Conservation (phyloP, 2,888 invertebrate species). For the Eledona agricola region DNA sequence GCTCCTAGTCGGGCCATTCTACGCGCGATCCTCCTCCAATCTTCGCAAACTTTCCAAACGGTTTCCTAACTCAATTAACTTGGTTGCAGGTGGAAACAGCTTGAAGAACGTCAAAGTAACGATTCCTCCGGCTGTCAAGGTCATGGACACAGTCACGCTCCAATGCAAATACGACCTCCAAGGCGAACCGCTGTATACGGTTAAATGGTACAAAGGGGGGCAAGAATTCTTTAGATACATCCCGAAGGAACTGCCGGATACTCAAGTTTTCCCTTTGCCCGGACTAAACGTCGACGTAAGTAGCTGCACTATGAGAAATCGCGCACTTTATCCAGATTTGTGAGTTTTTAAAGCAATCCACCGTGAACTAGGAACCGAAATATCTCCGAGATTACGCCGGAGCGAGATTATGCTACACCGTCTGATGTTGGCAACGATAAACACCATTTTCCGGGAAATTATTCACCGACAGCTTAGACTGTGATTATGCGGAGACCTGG, state of each 20-base stretch:
- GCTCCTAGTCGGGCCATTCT: slow-evolving; percentile 41
- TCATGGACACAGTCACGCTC: slow-evolving; percentile 77
- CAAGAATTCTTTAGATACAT: slow-evolving; percentile 83
- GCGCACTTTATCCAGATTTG: no score
- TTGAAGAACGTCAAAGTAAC: slow-evolving; percentile 76
- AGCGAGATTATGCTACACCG: slow-evolving; percentile 6
- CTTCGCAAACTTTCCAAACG: slow-evolving; percentile 14
- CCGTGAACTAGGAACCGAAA: slow-evolving; percentile 7
- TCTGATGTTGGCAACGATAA: slow-evolving; percentile 14
- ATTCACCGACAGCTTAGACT: slow-evolving; percentile 13
- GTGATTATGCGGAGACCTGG: slow-evolving; percentile 18
- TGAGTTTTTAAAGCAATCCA: slow-evolving; percentile 10
- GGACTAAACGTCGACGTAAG: slow-evolving; percentile 79
- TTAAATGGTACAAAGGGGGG: slow-evolving; percentile 83
- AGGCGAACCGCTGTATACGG: slow-evolving; percentile 77
- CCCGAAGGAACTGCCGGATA: slow-evolving; percentile 80
- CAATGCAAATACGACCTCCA: slow-evolving; percentile 80
- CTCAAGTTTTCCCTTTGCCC: slow-evolving; percentile 75
- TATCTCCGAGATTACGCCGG: slow-evolving; percentile 7
- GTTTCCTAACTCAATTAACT: slow-evolving; percentile 32
- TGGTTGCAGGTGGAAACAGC: slow-evolving; percentile 66
- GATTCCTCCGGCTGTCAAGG: slow-evolving; percentile 75
- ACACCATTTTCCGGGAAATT: slow-evolving; percentile 14
- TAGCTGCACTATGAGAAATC: no score
- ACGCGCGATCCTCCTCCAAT: slow-evolving; percentile 39